Percentiles rank a stretch among this genome's conserved stretches.
These are phyloP conservation scores for Herpailurus yagouaroundi DNA, from an alignment of 2,113 vertebrate genomes.

Conservation along the genomic window DNA sequence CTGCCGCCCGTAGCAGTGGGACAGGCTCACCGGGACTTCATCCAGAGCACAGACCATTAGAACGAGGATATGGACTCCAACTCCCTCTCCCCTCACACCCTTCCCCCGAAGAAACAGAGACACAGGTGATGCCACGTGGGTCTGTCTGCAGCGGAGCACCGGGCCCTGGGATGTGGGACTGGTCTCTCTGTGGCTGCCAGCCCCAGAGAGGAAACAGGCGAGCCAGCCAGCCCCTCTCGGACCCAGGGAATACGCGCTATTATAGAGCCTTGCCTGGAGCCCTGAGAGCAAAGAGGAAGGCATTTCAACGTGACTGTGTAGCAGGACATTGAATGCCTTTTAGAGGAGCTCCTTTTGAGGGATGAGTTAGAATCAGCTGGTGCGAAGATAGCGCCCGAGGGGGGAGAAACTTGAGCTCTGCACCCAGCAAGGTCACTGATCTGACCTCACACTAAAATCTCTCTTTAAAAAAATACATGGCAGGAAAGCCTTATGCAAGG, in stretches of 20 bases:
- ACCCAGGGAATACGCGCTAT: not conserved
- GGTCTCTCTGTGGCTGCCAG: not conserved
- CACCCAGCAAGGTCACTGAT: not conserved
- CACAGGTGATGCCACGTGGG: not conserved
- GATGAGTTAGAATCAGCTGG: not conserved
- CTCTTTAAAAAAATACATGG: not conserved
- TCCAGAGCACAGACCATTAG: not conserved
- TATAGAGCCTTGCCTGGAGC: not conserved
- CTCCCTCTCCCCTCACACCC: not conserved
- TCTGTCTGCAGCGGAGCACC: accelerated
- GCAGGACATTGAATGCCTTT: not conserved
- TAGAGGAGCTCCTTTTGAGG: not conserved
- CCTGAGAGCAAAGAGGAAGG: not conserved
- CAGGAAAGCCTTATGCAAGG: not conserved
- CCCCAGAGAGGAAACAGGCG: not conserved
- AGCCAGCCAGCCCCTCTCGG: not conserved
- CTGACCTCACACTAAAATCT: not conserved
- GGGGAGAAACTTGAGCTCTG: not conserved
- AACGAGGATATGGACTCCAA: not conserved
- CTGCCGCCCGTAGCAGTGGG: not conserved
- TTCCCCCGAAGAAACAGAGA: not conserved
- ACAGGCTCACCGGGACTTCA: accelerated
- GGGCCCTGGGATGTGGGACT: too few relatives aligned
- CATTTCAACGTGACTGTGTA: too few relatives aligned
- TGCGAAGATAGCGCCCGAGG: not conserved